Evolutionary conservation across 2,888 invertebrate species (phyloP).

Genomic region (Pollenia griseotomentosa): DNA sequence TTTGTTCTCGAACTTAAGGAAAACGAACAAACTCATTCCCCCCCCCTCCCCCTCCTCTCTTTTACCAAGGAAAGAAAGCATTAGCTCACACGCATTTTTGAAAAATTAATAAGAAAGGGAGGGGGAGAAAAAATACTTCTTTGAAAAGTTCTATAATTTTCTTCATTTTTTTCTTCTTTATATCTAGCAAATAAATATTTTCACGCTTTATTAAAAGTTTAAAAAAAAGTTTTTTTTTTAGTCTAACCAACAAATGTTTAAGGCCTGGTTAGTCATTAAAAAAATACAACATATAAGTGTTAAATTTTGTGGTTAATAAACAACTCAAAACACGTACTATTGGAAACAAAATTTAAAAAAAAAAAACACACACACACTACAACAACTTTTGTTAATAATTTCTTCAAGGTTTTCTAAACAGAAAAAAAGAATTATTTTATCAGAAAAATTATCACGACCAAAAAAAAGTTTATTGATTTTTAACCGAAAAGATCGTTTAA

Average conservation of each 20-base stretch:
- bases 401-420: conserved; percentile 64
- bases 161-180: conserved; percentile 2
- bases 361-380: conserved; percentile 18
- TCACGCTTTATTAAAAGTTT: conserved; percentile 72
- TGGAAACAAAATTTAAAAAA: conserved; percentile 1
- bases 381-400: conserved; percentile 60
- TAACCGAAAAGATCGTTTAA: conserved; percentile 16
- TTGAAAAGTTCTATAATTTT: conserved; percentile 43
- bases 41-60: neutral
- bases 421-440: conserved; percentile 20
- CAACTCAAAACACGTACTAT: conserved; percentile 68
- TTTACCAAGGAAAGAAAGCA: neutral
- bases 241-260: conserved; percentile 58
- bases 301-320: conserved; percentile 72
- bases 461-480: conserved; percentile 39
- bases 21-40: conserved; percentile 8
- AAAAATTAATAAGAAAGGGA: neutral
- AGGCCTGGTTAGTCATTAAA: conserved; percentile 69
- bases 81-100: conserved; percentile 17
- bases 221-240: conserved; percentile 36
- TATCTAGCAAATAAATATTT: conserved; percentile 71
- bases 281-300: conserved; percentile 50
- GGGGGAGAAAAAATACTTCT: neutral
- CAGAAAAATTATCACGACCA: neutral
- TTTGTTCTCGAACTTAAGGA: neutral